phyloP scores from a whole-genome alignment of 1,140 invertebrate species.

The Triops cancriformis region DNA sequence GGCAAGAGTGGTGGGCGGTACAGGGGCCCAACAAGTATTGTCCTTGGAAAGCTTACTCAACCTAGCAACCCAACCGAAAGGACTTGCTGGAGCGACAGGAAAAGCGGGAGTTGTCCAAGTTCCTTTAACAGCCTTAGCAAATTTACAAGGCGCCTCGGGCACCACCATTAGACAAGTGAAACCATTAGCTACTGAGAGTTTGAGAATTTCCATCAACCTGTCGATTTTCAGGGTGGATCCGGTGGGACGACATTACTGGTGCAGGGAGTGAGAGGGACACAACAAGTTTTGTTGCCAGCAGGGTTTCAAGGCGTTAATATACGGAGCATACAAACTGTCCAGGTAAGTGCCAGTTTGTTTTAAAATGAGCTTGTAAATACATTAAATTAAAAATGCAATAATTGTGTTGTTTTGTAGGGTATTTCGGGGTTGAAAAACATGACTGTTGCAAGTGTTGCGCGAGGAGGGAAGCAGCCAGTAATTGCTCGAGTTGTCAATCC shows the following conservation, averaged over 20 bases:
- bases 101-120: conserved; percentile 26
- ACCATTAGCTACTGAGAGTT: background rate
- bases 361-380: too few species aligned
- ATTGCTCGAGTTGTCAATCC: background rate
- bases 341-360: background rate
- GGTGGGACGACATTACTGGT: conserved; percentile 20
- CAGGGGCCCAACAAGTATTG: conserved; percentile 20
- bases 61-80: conserved; percentile 18
- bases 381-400: too few species aligned
- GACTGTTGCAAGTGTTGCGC: background rate
- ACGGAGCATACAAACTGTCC: conserved; percentile 19
- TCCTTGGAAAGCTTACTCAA: conserved; percentile 23
- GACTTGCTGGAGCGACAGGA: background rate
- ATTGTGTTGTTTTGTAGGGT: background rate
- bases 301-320: conserved; percentile 22
- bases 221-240: background rate
- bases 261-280: conserved; percentile 22
- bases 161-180: background rate
- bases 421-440: background rate
- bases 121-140: conserved; percentile 21
- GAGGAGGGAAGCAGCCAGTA: conserved; percentile 6
- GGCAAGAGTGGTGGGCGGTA: conserved; percentile 20
- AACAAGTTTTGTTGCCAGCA: conserved; percentile 24
- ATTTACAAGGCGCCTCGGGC: conserved; percentile 16
- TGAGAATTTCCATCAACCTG: background rate